A percentile compares a stretch with the other conserved stretches of the same genome.
Conservation (phyloP, 2,113 vertebrate species). For the Sula dactylatra region DNA sequence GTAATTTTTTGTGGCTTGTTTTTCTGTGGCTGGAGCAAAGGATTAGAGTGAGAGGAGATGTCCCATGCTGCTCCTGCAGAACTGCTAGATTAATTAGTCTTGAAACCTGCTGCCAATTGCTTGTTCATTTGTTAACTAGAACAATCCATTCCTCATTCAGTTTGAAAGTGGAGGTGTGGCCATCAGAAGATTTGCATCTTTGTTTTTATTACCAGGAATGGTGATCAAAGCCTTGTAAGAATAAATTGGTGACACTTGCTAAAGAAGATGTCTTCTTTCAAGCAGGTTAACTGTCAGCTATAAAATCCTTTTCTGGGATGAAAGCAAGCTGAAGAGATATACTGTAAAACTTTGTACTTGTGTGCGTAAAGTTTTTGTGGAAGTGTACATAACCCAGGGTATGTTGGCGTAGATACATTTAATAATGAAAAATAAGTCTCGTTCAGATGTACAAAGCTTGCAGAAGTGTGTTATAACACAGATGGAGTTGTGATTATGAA, state of each 20-base stretch:
- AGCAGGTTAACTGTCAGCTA: not conserved
- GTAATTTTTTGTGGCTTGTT: not conserved
- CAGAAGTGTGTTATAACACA: not conserved
- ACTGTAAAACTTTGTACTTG: not conserved
- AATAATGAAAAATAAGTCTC: not conserved
- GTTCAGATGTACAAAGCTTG: not conserved
- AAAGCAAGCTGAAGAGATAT: not conserved
- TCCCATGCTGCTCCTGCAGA: not conserved
- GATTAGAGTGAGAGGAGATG: not conserved
- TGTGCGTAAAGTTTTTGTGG: not conserved
- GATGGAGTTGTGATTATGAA: not conserved
- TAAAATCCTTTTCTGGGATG: not conserved
- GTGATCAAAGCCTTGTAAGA: not conserved
- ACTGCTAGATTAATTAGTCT: not conserved
- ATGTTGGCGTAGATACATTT: not conserved
- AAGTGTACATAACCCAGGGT: not conserved
- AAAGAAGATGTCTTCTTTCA: not conserved
- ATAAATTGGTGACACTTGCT: not conserved
- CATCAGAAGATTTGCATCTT: not conserved
- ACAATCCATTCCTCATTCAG: not conserved
- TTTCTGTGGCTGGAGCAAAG: not conserved
- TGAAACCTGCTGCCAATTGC: not conserved
- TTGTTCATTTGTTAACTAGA: not conserved
- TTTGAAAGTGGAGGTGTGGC: not conserved
- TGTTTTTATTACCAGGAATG: not conserved